Conservation (phyloP, 2,113 vertebrate species). For the Brienomyrus brachyistius region DNA sequence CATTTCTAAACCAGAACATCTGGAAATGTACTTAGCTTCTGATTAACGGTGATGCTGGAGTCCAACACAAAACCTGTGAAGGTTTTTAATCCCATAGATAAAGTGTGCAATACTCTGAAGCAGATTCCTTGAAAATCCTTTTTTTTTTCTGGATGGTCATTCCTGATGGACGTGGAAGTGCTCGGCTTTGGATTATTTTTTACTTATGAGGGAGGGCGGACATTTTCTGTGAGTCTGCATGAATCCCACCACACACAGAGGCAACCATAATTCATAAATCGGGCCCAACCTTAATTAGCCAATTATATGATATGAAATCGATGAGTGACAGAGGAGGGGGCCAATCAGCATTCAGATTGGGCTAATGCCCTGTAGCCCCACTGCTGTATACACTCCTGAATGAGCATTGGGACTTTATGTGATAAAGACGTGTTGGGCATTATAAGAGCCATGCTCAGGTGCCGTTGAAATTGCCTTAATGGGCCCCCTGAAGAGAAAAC, state of each 20-base stretch:
- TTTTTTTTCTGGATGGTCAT: background rate
- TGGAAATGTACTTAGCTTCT: background rate
- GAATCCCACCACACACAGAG: background rate
- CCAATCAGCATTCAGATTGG: background rate
- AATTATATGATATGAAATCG: background rate
- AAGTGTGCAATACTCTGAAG: background rate
- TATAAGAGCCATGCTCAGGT: background rate
- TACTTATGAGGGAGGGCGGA: background rate
- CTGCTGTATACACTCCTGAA: background rate
- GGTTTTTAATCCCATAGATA: background rate
- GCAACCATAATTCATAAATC: background rate
- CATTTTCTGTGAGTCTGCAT: background rate
- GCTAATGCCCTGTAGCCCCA: background rate
- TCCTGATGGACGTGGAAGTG: background rate
- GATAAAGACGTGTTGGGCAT: background rate
- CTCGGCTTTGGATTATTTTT: background rate
- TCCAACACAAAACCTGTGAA: background rate
- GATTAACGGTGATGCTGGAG: background rate
- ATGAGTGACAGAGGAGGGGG: background rate
- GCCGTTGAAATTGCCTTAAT: background rate
- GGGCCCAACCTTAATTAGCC: background rate
- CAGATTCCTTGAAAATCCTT: background rate
- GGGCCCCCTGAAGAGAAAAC: background rate
- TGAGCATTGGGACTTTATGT: background rate
- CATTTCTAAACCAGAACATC: conserved; percentile 1